Evolutionary conservation across 2,888 invertebrate genomes (phyloP).

Genomic region (Perizoma affinitatum): DNA sequence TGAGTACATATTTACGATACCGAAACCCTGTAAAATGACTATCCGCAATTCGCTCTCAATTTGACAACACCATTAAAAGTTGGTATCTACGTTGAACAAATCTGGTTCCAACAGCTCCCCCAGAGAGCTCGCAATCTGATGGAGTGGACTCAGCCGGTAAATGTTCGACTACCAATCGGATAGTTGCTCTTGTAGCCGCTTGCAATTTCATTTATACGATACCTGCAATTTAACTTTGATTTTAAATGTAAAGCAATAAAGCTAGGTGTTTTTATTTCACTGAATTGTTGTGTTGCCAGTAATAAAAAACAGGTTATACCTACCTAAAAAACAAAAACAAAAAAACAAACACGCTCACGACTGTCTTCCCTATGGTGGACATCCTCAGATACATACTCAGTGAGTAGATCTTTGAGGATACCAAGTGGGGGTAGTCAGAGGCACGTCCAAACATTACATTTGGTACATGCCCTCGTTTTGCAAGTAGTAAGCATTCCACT

Average conservation of each 20-base stretch:
- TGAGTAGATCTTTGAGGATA: too few relatives aligned
- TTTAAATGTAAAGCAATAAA: not conserved
- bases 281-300: too few relatives aligned
- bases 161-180: conserved; percentile 23
- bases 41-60: conserved; percentile 12
- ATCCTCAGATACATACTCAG: too few relatives aligned
- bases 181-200: conserved; percentile 7
- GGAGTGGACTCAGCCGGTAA: conserved; percentile 22
- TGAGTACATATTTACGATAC: conserved; percentile 1
- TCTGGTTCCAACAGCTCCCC: conserved; percentile 15
- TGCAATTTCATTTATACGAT: conserved; percentile 8
- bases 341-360: too few relatives aligned
- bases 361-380: too few relatives aligned
- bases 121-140: conserved; percentile 15
- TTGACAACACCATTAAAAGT: conserved; percentile 25
- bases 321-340: too few relatives aligned
- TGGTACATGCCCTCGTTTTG: too few relatives aligned
- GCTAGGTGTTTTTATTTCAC: too few relatives aligned
- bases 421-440: too few relatives aligned
- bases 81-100: conserved; percentile 18
- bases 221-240: conserved; percentile 6
- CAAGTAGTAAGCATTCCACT: too few relatives aligned
- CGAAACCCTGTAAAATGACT: conserved; percentile 8
- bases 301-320: too few relatives aligned
- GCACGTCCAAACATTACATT: too few relatives aligned